Conservation (phyloP, 2,888 invertebrate genomes). For the Dasysyrphus albostriatus region DNA sequence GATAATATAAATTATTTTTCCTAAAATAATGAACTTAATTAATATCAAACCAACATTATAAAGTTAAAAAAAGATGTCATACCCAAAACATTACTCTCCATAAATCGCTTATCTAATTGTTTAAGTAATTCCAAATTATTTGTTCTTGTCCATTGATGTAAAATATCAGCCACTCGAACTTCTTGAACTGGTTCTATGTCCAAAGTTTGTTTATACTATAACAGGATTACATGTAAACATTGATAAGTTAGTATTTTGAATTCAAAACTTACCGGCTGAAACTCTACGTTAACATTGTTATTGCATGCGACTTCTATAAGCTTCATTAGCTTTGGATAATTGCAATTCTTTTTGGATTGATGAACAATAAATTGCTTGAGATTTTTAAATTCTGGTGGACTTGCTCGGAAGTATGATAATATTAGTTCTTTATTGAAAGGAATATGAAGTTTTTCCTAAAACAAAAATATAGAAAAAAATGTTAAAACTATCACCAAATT, state of each 20-base stretch:
- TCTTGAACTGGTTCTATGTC: slow-evolving; percentile 79
- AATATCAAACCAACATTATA: background rate
- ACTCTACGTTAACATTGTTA: slow-evolving; percentile 80
- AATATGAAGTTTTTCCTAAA: slow-evolving; percentile 81
- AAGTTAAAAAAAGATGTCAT: slow-evolving; percentile 49
- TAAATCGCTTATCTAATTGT: slow-evolving; percentile 81
- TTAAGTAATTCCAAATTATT: slow-evolving; percentile 81
- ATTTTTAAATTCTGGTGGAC: slow-evolving; percentile 77
- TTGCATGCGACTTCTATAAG: slow-evolving; percentile 80
- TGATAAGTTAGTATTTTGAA: slow-evolving; percentile 1
- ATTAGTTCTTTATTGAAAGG: slow-evolving; percentile 81
- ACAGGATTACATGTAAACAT: background rate
- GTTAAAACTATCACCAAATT: too few relatives aligned
- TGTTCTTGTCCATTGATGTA: slow-evolving; percentile 81
- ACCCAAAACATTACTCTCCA: slow-evolving; percentile 82
- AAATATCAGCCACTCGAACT: slow-evolving; percentile 80
- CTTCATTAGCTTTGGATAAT: slow-evolving; percentile 81
- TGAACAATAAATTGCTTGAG: slow-evolving; percentile 81
- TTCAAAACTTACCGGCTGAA: slow-evolving; percentile 79
- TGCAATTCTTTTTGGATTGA: slow-evolving; percentile 81
- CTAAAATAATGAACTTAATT: slow-evolving; percentile 73
- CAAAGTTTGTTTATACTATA: slow-evolving; percentile 77
- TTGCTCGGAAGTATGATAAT: slow-evolving; percentile 77
- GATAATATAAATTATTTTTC: slow-evolving; percentile 83
- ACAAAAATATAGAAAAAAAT: background rate